Evolutionary conservation across 2,888 invertebrate species (phyloP).

Genomic region (Unio delphinus): DNA sequence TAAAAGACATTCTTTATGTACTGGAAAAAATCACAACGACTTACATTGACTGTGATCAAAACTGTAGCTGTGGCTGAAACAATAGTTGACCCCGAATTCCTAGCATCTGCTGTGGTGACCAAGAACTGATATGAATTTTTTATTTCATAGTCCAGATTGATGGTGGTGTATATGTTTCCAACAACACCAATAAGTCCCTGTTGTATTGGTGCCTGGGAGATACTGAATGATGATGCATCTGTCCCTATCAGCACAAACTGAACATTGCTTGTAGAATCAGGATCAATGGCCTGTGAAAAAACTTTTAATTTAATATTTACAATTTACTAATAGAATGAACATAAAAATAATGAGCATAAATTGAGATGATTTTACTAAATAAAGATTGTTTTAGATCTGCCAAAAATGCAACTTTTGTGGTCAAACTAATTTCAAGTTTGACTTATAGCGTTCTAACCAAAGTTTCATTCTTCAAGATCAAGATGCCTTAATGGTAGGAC

Average conservation of each 20-base stretch:
- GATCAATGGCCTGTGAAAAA: conserved; percentile 45
- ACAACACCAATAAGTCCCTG: neutral
- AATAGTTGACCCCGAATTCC: conserved; percentile 19
- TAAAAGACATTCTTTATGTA: too few species aligned
- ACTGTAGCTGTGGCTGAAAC: conserved; percentile 50
- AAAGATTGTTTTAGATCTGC: too few species aligned
- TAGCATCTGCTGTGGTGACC: conserved; percentile 58
- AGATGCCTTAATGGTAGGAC: too few species aligned
- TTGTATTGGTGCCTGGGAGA: neutral
- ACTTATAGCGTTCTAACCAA: too few species aligned
- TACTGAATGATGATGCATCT: conserved; percentile 26
- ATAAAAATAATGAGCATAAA: neutral
- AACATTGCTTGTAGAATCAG: conserved; percentile 37
- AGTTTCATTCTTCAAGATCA: too few species aligned
- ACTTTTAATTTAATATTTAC: neutral
- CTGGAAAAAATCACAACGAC: conserved; percentile 7
- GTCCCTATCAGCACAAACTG: conserved; percentile 36
- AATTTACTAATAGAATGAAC: neutral
- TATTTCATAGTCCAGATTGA: conserved; percentile 55
- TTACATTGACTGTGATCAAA: conserved; percentile 57
- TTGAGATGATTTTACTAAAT: neutral
- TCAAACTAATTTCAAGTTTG: too few species aligned
- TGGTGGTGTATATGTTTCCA: conserved; percentile 47
- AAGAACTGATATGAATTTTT: conserved; percentile 44
- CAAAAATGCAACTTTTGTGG: too few species aligned